Evolutionary conservation across 2,888 invertebrate species (phyloP), one percentile per base, ranked within the genome.

Genomic region (Watsonalla binaria): DNA sequence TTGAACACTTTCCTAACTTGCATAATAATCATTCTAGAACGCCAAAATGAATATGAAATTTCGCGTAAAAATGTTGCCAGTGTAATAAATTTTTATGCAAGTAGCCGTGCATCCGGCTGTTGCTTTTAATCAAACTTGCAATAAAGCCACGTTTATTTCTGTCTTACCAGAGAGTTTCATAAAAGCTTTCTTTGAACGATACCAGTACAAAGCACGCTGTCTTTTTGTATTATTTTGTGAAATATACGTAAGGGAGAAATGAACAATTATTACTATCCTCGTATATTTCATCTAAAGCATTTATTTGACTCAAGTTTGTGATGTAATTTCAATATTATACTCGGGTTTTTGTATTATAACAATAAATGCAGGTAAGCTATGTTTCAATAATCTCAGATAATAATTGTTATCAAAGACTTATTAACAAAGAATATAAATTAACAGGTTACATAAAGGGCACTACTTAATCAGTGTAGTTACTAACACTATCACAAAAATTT

Each of bases 61-160:
- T 7, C 14, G 34, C 37, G 9, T 42, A 11, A 60, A 65, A 58
- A 61, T 57, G 52, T 51, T 52, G 51, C 37, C 9, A 37, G 49
- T 52, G 62, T 62, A 67, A 70, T 68, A 65, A 24, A 68, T 73
- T 80, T 69, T 72, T 65, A 66, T 70, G 61, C 61, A 60, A 65
- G 57, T 58, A 68, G 55, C 45, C 60, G 63, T 61, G 66, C 70
- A 60, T 65, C 66, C 59, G 58, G 54, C 37, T 65, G 66, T 53
- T 61, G 61, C 37, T 62, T 82, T 83, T 78, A 81, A 80, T 84
- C 74, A 80, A 80, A 80, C 65, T 73, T 70, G 75, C 75, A 77
- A 78, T 76, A 77, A 74, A 65, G 62, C 65, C 59, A 63, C 62
- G 62, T 74, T 74, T 73, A 70, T 77, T 79, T 72, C 66, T 72